Base-by-base conservation (phyloP, 2,888 invertebrate species). In the Ceriagrion tenellum region DNA sequence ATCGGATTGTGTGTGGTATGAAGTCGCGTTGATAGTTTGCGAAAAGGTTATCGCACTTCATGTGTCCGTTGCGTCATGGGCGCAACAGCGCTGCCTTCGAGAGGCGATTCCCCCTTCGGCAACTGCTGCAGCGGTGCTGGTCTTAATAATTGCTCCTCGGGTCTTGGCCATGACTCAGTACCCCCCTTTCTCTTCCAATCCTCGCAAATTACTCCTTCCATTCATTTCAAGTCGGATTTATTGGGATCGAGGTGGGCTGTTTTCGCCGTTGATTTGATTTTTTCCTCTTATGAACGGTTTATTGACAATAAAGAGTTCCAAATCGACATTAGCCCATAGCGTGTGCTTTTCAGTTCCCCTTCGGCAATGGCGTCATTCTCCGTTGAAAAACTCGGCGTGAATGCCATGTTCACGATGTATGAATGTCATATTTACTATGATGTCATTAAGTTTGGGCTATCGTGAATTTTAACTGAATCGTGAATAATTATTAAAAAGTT, bases 151-250 rank as follows among this genome's bases (percentile, higher is more conserved):
- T 4, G 35, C 81, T 1, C 16, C 81, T 81, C 13, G 81, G 81
- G 35, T 81, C 81, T 30, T 30, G 81, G 81, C 81, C 35, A 81
- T 81, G 81, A 81, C 81, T 81, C 81, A 81, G 81, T 81, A 35
- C 4, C 26, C 69, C 69, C 26, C 69, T 69, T 26, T 69, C 69
- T 69, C 69, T 69, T 69, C 59, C 59, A 59, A 13, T 59, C 59
- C 0, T 59, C 3, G 12, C 69, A 2, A 47, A 47, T 69, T 26
- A 26, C 69, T 12, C 69, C 12, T n/a, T 69, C 69, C n/a, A n/a
- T 23, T n/a, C 69, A n/a, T 69, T 69, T n/a, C 12, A 26, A 69
- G 3, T 10, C 23, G 26, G n/a, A 26, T 20, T 47, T 47, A n/a
- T 69, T 8, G 16, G 1, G 26, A 6, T 26, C n/a, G 69, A n/a